phyloP scores from a whole-genome alignment of 2,113 vertebrate genomes.

The Bombycilla garrulus region DNA sequence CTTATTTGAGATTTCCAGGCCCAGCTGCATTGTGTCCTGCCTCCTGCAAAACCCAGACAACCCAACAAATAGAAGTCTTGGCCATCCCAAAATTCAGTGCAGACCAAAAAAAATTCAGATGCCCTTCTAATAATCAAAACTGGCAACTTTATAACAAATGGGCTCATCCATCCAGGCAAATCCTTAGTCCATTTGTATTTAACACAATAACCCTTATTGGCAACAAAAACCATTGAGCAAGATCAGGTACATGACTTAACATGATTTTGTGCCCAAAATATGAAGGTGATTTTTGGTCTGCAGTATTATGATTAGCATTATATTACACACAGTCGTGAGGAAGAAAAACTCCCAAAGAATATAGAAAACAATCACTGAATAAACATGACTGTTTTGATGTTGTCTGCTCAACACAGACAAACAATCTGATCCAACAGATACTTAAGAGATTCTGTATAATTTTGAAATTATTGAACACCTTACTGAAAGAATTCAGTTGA shows the following conservation, averaged over 20 bases:
- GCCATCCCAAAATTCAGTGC: not conserved
- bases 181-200: not conserved
- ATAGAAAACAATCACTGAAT: not conserved
- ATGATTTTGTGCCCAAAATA: not conserved
- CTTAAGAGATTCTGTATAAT: not conserved
- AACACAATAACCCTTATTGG: not conserved
- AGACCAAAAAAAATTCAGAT: not conserved
- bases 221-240: not conserved
- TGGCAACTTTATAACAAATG: constrained; percentile 30
- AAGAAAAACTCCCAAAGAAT: not conserved
- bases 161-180: not conserved
- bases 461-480: constrained; percentile 20
- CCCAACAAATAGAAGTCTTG: not conserved
- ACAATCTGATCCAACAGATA: not conserved
- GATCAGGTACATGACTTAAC: not conserved
- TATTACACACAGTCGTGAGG: not conserved
- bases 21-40: not conserved
- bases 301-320: not conserved
- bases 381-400: not conserved
- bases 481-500: constrained; percentile 1
- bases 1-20: not conserved
- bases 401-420: not conserved
- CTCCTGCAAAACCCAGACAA: not conserved
- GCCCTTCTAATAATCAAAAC: not conserved
- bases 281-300: not conserved